Evolutionary conservation across 35 echinoderm and acorn worm species (phyloP), one percentile per base, ranked within the genome.

Genomic region (Diadema setosum): DNA sequence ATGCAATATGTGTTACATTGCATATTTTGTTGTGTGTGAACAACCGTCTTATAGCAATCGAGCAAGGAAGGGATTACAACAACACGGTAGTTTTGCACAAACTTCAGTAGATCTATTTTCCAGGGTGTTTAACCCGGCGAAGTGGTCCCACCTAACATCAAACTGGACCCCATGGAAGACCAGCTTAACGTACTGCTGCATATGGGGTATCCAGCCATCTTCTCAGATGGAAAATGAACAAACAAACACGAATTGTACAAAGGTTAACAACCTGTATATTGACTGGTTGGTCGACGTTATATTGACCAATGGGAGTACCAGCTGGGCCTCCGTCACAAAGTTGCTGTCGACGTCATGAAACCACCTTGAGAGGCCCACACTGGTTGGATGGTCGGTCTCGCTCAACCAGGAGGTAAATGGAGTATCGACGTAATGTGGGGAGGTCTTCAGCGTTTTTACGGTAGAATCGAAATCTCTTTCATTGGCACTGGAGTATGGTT

Each of bases 391-490:
- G 26, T 83, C 46, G 1, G 93, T 91, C 23, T 86, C 84, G 2
- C 88, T 83, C 15, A 95, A 30, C 93, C 93, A 95, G 43, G 57
- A 58, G 25, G 84, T 88, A 41, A 91, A 95, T 2, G 93, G 93
- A 31, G 83, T 91, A 3, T 75, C 42, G 24, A 95, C 70, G 60
- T 95, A 95, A 0, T 42, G 56, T 20, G 93, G 93, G 32, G 39
- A 20, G 27, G 65, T 55, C 14, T 81, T 46, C 45, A 52, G 74
- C 31, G 48, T 87, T 42, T 95, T 95, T 5, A 67, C 73, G 23
- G 70, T 44, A 24, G 87, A 42, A 37, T 25, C 84, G 34, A 95
- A 95, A 45, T 95, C 93, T 57, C 83, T 15, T 45, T 95, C 31
- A 5, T 36, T 73, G 3, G 75, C 48, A 87, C 93, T 95, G 81